A percentile compares a stretch with the other conserved stretches of the same genome.
phyloP scores from a whole-genome alignment of 1,140 invertebrate genomes.

The Zaprionus capensis region DNA sequence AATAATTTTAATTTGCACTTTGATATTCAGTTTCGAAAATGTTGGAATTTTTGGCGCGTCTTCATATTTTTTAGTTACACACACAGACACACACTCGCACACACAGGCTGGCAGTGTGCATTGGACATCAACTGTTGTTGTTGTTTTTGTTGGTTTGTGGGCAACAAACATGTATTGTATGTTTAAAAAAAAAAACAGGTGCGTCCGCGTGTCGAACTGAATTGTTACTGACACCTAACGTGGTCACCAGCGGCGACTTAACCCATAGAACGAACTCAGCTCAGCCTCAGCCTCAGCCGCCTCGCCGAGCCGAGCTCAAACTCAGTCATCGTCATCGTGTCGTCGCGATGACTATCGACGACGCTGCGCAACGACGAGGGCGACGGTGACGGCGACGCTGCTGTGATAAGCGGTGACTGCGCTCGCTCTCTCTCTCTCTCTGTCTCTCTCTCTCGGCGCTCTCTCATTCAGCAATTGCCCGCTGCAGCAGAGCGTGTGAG shows the following conservation, averaged over 20 bases:
- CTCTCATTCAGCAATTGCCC: slow-evolving; percentile 44
- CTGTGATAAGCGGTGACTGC: slow-evolving; percentile 33
- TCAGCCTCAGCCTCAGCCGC: not conserved
- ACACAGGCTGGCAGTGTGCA: slow-evolving; percentile 17
- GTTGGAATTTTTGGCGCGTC: not conserved
- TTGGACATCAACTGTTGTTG: slow-evolving; percentile 1
- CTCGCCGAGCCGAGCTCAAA: slow-evolving; percentile 38
- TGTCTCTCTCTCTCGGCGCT: not conserved
- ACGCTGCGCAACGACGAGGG: not conserved
- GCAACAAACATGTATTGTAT: slow-evolving; percentile 44
- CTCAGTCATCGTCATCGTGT: slow-evolving; percentile 30
- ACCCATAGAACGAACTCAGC: slow-evolving; percentile 48
- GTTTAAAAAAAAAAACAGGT: slow-evolving; percentile 57
- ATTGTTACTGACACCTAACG: slow-evolving; percentile 79
- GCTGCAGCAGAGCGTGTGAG: not conserved
- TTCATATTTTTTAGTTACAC: not conserved
- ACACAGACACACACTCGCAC: slow-evolving; percentile 14
- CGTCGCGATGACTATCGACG: slow-evolving; percentile 25
- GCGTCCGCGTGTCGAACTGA: slow-evolving; percentile 69
- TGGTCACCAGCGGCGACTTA: slow-evolving; percentile 70
- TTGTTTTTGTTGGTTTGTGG: slow-evolving; percentile 13
- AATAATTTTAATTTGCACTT: not conserved
- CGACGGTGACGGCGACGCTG: not conserved
- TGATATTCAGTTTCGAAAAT: not conserved
- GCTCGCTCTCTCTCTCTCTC: slow-evolving; percentile 1